Evolutionary conservation across 2,888 invertebrate genomes (phyloP).

Genomic region (Brenthis hecate): DNA sequence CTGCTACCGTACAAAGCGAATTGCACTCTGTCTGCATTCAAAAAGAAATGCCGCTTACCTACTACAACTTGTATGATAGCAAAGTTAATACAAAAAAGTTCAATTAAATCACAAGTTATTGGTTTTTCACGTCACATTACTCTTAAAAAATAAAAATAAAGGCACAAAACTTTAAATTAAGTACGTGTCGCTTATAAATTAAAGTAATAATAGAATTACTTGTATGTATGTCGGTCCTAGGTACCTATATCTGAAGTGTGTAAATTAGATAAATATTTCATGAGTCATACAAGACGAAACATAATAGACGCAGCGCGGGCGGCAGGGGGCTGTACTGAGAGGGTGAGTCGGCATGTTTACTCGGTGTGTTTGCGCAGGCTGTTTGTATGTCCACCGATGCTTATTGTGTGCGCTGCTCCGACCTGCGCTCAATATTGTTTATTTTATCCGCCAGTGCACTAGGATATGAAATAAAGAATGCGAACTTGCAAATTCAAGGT

Average conservation of each 20-base stretch:
- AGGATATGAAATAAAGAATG: constrained; percentile 37
- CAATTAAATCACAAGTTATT: too few species aligned
- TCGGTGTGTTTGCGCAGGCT: constrained; percentile 55
- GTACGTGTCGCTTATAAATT: too few species aligned
- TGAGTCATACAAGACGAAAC: constrained; percentile 29
- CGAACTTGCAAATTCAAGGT: constrained; percentile 8
- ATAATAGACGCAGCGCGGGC: constrained; percentile 32
- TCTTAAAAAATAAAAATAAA: too few species aligned
- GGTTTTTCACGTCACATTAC: too few species aligned
- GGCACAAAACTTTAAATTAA: too few species aligned
- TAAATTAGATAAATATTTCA: constrained; percentile 44
- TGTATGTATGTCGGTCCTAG: too few species aligned
- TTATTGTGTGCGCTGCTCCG: constrained; percentile 54
- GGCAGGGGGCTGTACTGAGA: constrained; percentile 30
- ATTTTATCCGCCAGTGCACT: constrained; percentile 36
- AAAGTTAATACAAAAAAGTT: too few species aligned
- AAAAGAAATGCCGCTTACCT: too few species aligned
- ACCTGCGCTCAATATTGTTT: constrained; percentile 35
- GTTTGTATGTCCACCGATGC: constrained; percentile 58
- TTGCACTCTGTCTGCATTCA: too few species aligned
- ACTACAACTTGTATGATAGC: too few species aligned
- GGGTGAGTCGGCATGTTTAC: constrained; percentile 49
- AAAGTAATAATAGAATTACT: too few species aligned
- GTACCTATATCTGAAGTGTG: constrained; percentile 22
- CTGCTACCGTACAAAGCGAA: too few species aligned